Evolutionary conservation across 2,888 invertebrate genomes (phyloP).

Genomic region (Thymelicus lineola): DNA sequence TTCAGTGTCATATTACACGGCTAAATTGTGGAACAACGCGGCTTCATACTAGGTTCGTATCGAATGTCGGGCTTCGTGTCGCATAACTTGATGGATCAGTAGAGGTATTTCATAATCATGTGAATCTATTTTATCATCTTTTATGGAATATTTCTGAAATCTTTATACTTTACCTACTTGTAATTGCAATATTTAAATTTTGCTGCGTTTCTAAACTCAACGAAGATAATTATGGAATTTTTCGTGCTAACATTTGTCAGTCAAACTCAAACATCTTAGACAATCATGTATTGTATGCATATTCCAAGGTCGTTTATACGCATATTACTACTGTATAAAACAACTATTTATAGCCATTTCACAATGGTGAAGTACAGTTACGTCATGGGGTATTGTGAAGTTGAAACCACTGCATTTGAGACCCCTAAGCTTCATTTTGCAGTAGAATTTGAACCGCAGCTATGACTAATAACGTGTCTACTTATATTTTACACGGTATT

Average conservation of each 20-base stretch:
- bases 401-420: neutral
- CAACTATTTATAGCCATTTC: constrained; percentile 5
- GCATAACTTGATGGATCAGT: constrained; percentile 53
- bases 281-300: constrained; percentile 4
- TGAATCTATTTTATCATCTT: constrained; percentile 1
- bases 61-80: constrained; percentile 53
- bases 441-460: constrained; percentile 1
- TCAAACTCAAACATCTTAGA: neutral
- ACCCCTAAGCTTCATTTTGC: constrained; percentile 2
- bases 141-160: constrained; percentile 1
- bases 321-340: neutral
- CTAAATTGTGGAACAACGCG: constrained; percentile 78
- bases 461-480: neutral
- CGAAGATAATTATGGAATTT: neutral
- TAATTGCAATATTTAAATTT: neutral
- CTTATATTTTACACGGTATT: constrained; percentile 3
- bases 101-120: constrained; percentile 15
- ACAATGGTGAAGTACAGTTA: constrained; percentile 3
- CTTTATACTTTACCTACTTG: neutral
- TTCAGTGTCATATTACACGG: constrained; percentile 66
- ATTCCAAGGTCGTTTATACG: neutral
- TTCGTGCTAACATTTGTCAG: neutral
- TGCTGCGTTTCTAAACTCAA: neutral
- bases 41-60: constrained; percentile 63
- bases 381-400: constrained; percentile 2